Conservation (phyloP, 2,888 invertebrate species). For the Acleris sparsana region DNA sequence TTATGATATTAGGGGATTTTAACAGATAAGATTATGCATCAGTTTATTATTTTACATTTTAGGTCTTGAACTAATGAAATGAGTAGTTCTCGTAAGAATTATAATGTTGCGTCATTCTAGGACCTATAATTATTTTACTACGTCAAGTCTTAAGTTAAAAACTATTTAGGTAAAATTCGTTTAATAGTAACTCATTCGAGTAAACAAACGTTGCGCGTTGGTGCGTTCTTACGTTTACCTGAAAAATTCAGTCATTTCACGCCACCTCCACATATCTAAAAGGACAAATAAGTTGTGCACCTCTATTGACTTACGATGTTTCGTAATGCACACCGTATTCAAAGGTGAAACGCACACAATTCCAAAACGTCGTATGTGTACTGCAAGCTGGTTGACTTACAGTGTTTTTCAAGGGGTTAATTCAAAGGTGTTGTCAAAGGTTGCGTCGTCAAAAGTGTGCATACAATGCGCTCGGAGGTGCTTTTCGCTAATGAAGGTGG, state of each 20-base stretch:
- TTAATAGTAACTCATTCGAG: no score
- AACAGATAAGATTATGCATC: no score
- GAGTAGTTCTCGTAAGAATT: no score
- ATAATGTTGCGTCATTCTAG: no score
- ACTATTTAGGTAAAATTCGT: no score
- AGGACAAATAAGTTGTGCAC: neutral
- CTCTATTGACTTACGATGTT: neutral
- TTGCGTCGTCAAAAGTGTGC: conserved; percentile 28
- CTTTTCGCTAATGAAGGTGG: conserved; percentile 33
- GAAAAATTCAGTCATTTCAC: conserved; percentile 27
- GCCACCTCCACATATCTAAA: neutral
- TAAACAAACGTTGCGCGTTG: no score
- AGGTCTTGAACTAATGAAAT: no score
- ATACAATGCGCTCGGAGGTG: conserved; percentile 29
- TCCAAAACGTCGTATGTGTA: neutral
- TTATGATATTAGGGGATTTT: no score
- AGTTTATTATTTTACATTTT: no score
- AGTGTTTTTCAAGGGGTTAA: neutral
- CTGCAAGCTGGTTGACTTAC: conserved; percentile 1
- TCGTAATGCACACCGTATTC: no score
- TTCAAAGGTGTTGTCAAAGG: conserved; percentile 27
- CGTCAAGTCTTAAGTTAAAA: no score
- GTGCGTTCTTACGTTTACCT: conserved; percentile 24
- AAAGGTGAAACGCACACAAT: neutral
- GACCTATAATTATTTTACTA: no score